Base-by-base conservation (phyloP, 2,888 invertebrate genomes). In the Serripes groenlandicus region DNA sequence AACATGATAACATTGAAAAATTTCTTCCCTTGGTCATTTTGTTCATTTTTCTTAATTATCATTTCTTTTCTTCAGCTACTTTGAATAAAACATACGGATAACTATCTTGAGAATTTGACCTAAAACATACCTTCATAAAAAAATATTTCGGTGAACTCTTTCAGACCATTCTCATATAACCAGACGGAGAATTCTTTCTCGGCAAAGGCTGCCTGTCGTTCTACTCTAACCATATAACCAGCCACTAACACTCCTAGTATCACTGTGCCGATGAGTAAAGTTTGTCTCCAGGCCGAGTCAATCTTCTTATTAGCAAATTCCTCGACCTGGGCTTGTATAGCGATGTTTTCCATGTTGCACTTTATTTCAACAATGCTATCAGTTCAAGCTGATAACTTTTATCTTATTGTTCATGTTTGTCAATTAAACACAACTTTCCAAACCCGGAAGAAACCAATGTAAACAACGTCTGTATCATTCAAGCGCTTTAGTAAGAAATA, bases 381-480 rank as follows among this genome's bases (percentile, higher is more conserved):
- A n/a, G n/a, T n/a, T n/a, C n/a, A n/a, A n/a, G n/a, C n/a, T n/a
- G n/a, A n/a, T n/a, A n/a, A n/a, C n/a, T n/a, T n/a, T n/a, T n/a
- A n/a, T n/a, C n/a, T n/a, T n/a, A n/a, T n/a, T n/a, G n/a, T n/a
- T n/a, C n/a, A n/a, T n/a, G n/a, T n/a, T n/a, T n/a, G n/a, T n/a
- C n/a, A n/a, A n/a, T n/a, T n/a, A n/a, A n/a, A n/a, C n/a, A n/a
- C n/a, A n/a, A n/a, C n/a, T 23, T 42, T 42, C 23, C 1, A 42
- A 66, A 60, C 80, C 83, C 80, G 83, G 83, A 83, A 83, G 83
- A 75, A 66, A 66, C 83, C 58, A 80, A 80, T 71, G 80, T 84
- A 84, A 84, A 84, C 84, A 84, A 71, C 28, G 56, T 82, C 78
- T 11, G 11, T 26, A 56, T 82, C 75, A 66, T 21, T 18, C 3